Evolutionary conservation across 2,888 invertebrate genomes (phyloP), one percentile per base, ranked within the genome.

Genomic region (Hyalella azteca): DNA sequence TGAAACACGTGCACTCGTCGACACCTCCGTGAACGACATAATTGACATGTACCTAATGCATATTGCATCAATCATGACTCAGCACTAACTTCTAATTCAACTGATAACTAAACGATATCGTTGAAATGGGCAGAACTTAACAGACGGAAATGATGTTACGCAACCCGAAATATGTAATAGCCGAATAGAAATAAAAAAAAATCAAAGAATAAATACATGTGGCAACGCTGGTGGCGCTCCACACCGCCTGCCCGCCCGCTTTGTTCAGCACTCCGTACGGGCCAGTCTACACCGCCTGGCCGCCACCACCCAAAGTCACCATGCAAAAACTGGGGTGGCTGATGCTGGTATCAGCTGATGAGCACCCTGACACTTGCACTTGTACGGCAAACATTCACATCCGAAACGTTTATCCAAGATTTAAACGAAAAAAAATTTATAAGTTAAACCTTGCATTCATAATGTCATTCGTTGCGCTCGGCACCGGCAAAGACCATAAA

Each of bases 261-360:
- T 39, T 54, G 54, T 79, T 73, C 78, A 40, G 50, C 79, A 22
- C 73, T 32, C 49, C 48, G 73, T 50, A 73, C 73, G 48, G 49
- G 79, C 73, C 49, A 73, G 75, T 66, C 81, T 78, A 79, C 81
- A 79, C 80, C 81, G 81, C 73, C 83, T 81, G 81, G 78, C 45
- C 83, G 81, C 83, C 79, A 81, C 81, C 83, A 82, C 80, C 82
- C 78, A 41, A 76, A 78, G 60, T 73, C 80, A 79, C 80, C 83
- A 83, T 83, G 83, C 83, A 83, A 83, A 83, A 83, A 81, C 82
- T 82, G 82, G 82, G 79, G 82, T 80, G 83, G 81, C 78, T 81
- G 83, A 83, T 83, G 83, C 66, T 83, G 79, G 81, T 83, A 83
- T 83, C 83, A 83, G 81, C 81, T 83, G 83, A 83, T 81, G 81